phyloP scores from a whole-genome alignment of 1,140 invertebrate species.

The Orchesella cincta region DNA sequence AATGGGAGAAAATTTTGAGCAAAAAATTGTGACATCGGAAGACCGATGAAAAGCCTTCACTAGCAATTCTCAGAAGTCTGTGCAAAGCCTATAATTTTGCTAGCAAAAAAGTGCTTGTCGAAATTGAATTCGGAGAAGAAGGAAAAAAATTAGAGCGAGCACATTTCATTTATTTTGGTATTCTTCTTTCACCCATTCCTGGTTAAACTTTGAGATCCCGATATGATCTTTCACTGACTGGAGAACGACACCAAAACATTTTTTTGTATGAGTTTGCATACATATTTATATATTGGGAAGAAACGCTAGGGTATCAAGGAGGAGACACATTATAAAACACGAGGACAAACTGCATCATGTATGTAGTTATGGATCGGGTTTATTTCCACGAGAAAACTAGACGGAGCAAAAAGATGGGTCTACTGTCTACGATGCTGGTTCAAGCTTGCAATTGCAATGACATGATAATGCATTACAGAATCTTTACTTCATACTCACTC shows the following conservation, averaged over 20 bases:
- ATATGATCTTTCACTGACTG: too few species aligned
- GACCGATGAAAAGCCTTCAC: too few species aligned
- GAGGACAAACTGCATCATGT: conserved; percentile 3
- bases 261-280: too few species aligned
- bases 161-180: background rate
- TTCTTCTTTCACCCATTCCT: too few species aligned
- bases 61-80: background rate
- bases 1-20: background rate
- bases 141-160: background rate
- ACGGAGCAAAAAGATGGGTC: conserved; percentile 3
- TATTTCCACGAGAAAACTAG: background rate
- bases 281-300: too few species aligned
- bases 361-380: conserved; percentile 3
- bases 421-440: conserved; percentile 2
- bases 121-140: conserved; percentile 12
- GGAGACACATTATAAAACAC: too few species aligned
- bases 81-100: too few species aligned
- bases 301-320: too few species aligned
- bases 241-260: too few species aligned
- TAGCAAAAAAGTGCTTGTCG: background rate
- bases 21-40: background rate
- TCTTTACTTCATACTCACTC: conserved; percentile 8
- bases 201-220: too few species aligned
- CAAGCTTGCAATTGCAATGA: conserved; percentile 2
- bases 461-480: conserved; percentile 5